Conservation (phyloP, 2,797 vertebrate species). For the Smutsia gigantea region DNA sequence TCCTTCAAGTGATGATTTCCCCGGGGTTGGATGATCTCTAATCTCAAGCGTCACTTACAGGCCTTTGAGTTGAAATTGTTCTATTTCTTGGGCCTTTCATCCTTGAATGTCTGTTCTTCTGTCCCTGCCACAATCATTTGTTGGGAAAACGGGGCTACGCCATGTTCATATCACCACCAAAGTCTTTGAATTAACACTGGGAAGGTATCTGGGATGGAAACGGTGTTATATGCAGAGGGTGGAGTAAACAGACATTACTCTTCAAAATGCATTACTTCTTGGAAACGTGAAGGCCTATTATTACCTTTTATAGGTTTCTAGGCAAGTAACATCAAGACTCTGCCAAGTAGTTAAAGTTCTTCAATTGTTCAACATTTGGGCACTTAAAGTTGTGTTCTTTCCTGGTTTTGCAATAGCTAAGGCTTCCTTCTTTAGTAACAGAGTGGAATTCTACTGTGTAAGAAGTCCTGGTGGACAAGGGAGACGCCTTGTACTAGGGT, state of each 20-base stretch:
- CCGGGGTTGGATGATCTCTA: background rate
- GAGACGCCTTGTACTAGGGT: background rate
- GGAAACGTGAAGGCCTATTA: background rate
- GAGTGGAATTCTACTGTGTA: background rate
- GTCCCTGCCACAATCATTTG: background rate
- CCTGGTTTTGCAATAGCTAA: background rate
- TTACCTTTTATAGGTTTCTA: background rate
- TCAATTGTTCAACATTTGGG: background rate
- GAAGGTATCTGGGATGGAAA: background rate
- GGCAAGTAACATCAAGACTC: background rate
- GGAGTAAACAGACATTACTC: background rate
- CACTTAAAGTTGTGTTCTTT: background rate
- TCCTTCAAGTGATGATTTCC: background rate
- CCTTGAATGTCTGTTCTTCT: background rate
- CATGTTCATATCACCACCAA: background rate
- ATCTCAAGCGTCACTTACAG: background rate
- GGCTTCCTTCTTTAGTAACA: background rate
- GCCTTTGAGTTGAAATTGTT: background rate
- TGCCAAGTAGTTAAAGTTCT: background rate
- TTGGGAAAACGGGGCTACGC: background rate
- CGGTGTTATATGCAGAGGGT: background rate
- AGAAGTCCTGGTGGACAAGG: background rate
- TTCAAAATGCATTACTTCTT: background rate
- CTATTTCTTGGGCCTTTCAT: background rate
- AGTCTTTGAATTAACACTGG: background rate